phyloP scores from a whole-genome alignment of 1,140 invertebrate genomes.

The Aphis craccivora region DNA sequence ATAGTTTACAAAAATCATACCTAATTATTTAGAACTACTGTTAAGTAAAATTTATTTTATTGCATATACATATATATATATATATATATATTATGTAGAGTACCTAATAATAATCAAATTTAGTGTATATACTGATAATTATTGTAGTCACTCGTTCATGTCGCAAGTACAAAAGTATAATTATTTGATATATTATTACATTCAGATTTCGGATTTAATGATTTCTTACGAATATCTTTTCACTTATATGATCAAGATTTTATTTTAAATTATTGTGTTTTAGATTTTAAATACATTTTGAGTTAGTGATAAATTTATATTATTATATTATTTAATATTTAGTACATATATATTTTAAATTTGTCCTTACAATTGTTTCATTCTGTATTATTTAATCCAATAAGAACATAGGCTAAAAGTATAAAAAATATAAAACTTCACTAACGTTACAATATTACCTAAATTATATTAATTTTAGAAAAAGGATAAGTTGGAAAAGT shows the following conservation, averaged over 20 bases:
- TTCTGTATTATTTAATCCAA: too few relatives aligned
- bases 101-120: background rate
- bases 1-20: background rate
- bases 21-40: background rate
- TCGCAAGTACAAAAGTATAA: background rate
- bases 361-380: too few relatives aligned
- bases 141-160: background rate
- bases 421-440: too few relatives aligned
- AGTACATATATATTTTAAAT: too few relatives aligned
- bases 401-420: too few relatives aligned
- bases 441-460: too few relatives aligned
- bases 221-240: background rate
- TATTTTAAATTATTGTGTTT: background rate
- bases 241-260: background rate
- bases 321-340: background rate
- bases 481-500: background rate
- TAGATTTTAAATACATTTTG: background rate
- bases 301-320: background rate
- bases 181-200: background rate
- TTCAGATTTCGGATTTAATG: background rate
- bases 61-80: background rate
- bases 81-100: background rate
- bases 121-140: background rate
- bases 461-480: background rate
- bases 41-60: background rate